phyloP scores from a whole-genome alignment of 2,888 invertebrate species.

The Monochamus alternatus region DNA sequence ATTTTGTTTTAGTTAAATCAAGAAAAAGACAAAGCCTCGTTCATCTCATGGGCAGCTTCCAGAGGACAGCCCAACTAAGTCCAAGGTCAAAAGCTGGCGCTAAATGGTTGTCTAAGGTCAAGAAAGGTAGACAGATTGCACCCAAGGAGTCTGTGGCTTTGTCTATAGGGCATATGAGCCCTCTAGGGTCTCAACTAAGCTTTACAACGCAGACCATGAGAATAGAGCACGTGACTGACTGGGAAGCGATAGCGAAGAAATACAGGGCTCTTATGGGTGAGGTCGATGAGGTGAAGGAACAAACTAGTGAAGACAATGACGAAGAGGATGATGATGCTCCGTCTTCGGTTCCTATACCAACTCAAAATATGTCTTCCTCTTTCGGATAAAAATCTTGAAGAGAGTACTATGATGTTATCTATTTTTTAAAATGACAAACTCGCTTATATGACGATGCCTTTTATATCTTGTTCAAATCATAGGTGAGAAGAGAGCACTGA shows the following conservation, averaged over 20 bases:
- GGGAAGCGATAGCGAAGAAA: conserved; percentile 92
- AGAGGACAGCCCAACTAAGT: conserved; percentile 80
- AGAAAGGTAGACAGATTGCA: conserved; percentile 82
- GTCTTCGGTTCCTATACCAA: conserved; percentile 57
- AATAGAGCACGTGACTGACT: conserved; percentile 92
- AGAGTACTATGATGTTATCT: neutral
- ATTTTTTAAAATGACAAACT: neutral
- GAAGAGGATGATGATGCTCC: conserved; percentile 64
- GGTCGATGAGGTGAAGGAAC: conserved; percentile 73
- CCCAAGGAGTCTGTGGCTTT: conserved; percentile 86
- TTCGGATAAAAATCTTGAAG: conserved; percentile 47
- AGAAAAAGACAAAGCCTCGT: conserved; percentile 83
- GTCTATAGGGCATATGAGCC: conserved; percentile 87
- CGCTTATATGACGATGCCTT: neutral
- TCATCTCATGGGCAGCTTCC: conserved; percentile 85
- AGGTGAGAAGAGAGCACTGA: too few relatives aligned
- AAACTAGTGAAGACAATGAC: conserved; percentile 64
- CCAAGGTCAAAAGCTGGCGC: conserved; percentile 90
- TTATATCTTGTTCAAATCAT: neutral
- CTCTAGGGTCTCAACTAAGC: conserved; percentile 88
- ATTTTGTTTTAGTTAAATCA: conserved; percentile 64
- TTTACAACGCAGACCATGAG: conserved; percentile 83
- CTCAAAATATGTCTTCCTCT: conserved; percentile 52
- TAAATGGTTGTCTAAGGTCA: conserved; percentile 91
- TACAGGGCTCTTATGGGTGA: conserved; percentile 84